A percentile compares a stretch with the other conserved stretches of the same genome.
Evolutionary conservation across 1,140 invertebrate genomes (phyloP).

Genomic region (Drosophila prosaltans): DNA sequence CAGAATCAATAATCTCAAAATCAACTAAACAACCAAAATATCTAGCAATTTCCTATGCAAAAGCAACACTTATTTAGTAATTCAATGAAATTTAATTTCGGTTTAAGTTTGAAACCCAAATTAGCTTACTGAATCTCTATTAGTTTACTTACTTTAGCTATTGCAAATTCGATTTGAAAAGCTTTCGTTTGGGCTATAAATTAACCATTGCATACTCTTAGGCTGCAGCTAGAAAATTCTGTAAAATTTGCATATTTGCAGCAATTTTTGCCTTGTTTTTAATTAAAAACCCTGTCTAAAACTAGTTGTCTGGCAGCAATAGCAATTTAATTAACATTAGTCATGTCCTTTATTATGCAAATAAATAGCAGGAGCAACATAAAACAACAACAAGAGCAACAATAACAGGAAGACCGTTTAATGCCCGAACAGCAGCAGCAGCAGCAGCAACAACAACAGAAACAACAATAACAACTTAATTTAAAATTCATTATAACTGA

Average conservation of each 20-base stretch:
- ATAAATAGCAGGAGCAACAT: slow-evolving; percentile 42
- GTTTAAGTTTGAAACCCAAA: background rate
- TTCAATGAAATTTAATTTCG: background rate
- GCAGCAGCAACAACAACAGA: slow-evolving; percentile 4
- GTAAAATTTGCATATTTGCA: slow-evolving; percentile 25
- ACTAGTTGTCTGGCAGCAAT: slow-evolving; percentile 49
- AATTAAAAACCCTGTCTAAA: slow-evolving; percentile 56
- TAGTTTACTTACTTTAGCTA: background rate
- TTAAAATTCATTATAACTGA: slow-evolving; percentile 81
- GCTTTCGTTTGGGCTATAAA: slow-evolving; percentile 7
- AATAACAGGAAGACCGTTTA: slow-evolving; percentile 40
- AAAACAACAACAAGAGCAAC: slow-evolving; percentile 2
- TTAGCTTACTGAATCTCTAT: background rate
- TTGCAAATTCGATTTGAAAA: background rate
- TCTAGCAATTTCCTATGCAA: background rate
- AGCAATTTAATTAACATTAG: slow-evolving; percentile 75
- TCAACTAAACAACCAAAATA: too few species aligned
- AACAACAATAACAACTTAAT: slow-evolving; percentile 68
- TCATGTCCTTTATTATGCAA: slow-evolving; percentile 75
- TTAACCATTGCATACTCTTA: slow-evolving; percentile 22
- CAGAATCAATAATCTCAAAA: too few species aligned
- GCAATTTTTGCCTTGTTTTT: slow-evolving; percentile 39
- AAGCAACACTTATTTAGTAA: background rate
- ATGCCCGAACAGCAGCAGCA: slow-evolving; percentile 25
- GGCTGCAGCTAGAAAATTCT: slow-evolving; percentile 21